Evolutionary conservation across 1,140 invertebrate genomes (phyloP).

Genomic region (Rhagoletis zephyria): DNA sequence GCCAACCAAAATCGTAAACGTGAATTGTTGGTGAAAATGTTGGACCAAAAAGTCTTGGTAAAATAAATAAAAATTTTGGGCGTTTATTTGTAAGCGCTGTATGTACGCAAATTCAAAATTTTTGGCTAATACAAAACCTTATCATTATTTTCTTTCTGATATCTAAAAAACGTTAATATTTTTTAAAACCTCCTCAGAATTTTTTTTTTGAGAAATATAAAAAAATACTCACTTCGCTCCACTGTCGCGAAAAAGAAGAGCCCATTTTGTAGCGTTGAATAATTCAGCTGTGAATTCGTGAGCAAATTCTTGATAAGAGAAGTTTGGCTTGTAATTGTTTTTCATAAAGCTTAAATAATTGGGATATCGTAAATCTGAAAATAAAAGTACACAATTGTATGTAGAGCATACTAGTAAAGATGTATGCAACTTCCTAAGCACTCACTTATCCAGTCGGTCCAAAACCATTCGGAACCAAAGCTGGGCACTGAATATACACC

Average conservation of each 20-base stretch:
- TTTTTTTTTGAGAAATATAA: no score
- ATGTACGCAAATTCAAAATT: no score
- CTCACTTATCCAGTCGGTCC: conserved; percentile 83
- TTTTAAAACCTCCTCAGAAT: no score
- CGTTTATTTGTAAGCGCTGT: no score
- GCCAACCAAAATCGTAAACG: no score
- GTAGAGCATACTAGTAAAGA: no score
- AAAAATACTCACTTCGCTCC: conserved; percentile 80
- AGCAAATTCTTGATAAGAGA: conserved; percentile 90
- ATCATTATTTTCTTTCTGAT: no score
- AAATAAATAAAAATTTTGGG: no score
- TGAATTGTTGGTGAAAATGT: no score
- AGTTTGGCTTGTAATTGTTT: conserved; percentile 84
- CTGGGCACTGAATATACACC: conserved; percentile 92
- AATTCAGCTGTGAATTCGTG: conserved; percentile 86
- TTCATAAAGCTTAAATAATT: conserved; percentile 80
- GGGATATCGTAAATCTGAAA: conserved; percentile 62
- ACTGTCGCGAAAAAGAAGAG: conserved; percentile 81
- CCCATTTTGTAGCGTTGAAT: conserved; percentile 85
- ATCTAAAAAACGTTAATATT: no score
- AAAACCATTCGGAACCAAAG: conserved; percentile 90
- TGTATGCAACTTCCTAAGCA: conserved; percentile 57
- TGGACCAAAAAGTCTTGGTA: no score
- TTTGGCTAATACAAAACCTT: no score
- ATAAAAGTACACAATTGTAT: background rate